Conservation (phyloP, 1,140 invertebrate genomes). For the Apis laboriosa region DNA sequence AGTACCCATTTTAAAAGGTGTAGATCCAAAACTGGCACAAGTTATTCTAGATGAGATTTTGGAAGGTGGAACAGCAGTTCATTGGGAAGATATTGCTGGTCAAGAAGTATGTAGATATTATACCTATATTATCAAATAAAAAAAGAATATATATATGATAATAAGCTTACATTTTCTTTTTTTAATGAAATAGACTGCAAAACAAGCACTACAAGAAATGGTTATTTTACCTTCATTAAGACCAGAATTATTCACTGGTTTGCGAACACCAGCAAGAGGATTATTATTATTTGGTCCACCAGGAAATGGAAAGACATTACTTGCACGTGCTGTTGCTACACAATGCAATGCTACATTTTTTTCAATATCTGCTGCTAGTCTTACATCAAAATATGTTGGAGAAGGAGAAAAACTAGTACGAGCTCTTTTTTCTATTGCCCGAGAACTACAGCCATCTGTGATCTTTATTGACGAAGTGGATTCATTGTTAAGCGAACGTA, state of each 20-base stretch:
- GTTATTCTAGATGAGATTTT: conserved; percentile 85
- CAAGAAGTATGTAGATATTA: conserved; percentile 84
- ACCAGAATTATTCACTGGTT: conserved; percentile 96
- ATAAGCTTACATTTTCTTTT: not conserved
- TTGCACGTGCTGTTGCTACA: conserved; percentile 94
- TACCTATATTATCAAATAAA: not conserved
- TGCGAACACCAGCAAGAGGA: conserved; percentile 93
- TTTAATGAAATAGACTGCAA: conserved; percentile 85
- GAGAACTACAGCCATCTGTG: conserved; percentile 95
- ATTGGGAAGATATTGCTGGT: conserved; percentile 97
- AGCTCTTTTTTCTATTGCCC: conserved; percentile 96
- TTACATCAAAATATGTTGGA: conserved; percentile 99
- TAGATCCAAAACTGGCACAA: conserved; percentile 95
- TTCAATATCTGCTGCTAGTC: conserved; percentile 96
- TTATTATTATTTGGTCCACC: conserved; percentile 97
- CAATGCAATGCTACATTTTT: conserved; percentile 97
- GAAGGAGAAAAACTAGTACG: conserved; percentile 99
- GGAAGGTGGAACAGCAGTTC: conserved; percentile 89
- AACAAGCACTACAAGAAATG: conserved; percentile 98
- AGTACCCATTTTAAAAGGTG: conserved; percentile 84
- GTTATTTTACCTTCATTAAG: conserved; percentile 97
- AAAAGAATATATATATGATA: not conserved
- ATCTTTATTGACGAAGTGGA: conserved; percentile 99
- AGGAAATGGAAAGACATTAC: conserved; percentile 95
- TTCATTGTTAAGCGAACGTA: conserved; percentile 94